Percentiles rank a stretch among this genome's conserved stretches.
phyloP scores from a whole-genome alignment of 2,113 vertebrate genomes.

The Eolophus roseicapilla region DNA sequence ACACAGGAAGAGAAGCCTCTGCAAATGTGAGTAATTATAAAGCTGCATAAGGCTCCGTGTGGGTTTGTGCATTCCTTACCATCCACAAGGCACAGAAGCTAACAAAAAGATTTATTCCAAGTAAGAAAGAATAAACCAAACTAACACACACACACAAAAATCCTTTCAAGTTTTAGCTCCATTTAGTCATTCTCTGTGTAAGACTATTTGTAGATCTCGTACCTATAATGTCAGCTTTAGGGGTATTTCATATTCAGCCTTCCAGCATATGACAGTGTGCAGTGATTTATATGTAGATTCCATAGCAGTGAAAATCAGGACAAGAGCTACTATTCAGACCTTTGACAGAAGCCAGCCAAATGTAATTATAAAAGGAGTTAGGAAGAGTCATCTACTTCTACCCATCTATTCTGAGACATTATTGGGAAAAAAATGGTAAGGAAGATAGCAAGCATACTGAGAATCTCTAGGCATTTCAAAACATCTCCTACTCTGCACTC shows the following conservation, averaged over 20 bases:
- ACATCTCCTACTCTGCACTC: neutral
- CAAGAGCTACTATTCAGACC: slow-evolving; percentile 11
- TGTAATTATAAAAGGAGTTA: slow-evolving; percentile 62
- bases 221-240: slow-evolving; percentile 32
- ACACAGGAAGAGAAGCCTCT: neutral
- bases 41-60: neutral
- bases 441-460: slow-evolving; percentile 41
- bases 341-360: slow-evolving; percentile 29
- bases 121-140: neutral
- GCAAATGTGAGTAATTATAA: neutral
- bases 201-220: slow-evolving; percentile 9
- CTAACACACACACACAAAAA: neutral
- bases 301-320: slow-evolving; percentile 43
- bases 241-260: slow-evolving; percentile 34
- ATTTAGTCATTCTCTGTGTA: slow-evolving; percentile 32
- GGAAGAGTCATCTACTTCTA: slow-evolving; percentile 26
- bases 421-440: neutral
- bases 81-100: neutral
- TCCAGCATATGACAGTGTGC: neutral
- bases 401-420: slow-evolving; percentile 20
- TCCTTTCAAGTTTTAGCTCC: neutral
- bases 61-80: neutral
- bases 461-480: slow-evolving; percentile 24
- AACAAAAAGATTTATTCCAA: neutral
- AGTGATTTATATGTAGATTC: slow-evolving; percentile 72